phyloP scores from a whole-genome alignment of 2,888 invertebrate genomes.

The Cheiracanthium punctorium region DNA sequence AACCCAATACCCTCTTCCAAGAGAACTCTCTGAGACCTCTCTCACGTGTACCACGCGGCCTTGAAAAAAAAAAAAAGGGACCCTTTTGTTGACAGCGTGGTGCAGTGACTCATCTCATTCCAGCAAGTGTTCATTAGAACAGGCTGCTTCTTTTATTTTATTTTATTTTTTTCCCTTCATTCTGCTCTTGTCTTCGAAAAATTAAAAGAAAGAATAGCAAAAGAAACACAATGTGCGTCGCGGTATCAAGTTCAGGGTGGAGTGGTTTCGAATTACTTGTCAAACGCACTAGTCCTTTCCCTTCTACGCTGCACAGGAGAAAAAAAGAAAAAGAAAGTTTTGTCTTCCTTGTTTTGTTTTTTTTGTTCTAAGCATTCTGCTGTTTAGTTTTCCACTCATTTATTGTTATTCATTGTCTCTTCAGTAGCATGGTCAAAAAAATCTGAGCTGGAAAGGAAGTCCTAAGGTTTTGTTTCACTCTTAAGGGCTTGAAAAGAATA shows the following conservation, averaged over 20 bases:
- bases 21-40: neutral
- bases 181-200: neutral
- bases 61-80: constrained; percentile 8
- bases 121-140: neutral
- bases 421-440: too few relatives aligned
- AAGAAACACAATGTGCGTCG: neutral
- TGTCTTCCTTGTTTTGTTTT: too few relatives aligned
- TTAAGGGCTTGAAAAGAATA: too few relatives aligned
- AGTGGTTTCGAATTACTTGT: neutral
- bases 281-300: neutral
- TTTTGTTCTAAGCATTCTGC: too few relatives aligned
- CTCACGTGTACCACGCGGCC: neutral
- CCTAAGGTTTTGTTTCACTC: too few relatives aligned
- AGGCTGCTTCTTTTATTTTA: neutral
- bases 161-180: neutral
- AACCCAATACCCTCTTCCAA: neutral
- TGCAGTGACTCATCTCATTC: neutral
- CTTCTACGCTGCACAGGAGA: too few relatives aligned
- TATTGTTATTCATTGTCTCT: too few relatives aligned
- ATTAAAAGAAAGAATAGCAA: neutral
- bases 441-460: too few relatives aligned
- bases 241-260: neutral
- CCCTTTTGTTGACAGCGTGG: neutral
- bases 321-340: too few relatives aligned
- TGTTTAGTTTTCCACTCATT: too few relatives aligned